Conservation (phyloP, 2,113 vertebrate species). For the Prinia subflava region DNA sequence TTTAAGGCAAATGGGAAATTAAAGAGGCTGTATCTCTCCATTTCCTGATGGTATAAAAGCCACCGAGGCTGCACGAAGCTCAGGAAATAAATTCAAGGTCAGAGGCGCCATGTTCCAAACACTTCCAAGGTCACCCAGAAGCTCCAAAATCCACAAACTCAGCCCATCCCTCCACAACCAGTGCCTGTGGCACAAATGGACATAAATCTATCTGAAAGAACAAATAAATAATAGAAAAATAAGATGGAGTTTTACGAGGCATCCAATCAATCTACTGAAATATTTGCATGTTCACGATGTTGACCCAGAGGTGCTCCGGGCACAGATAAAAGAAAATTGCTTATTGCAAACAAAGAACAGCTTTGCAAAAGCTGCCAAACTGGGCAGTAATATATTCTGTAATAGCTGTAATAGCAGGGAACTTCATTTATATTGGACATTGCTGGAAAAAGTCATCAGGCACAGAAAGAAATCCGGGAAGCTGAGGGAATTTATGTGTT, state of each 20-base stretch:
- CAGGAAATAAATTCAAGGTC: background rate
- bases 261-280: conserved; percentile 15
- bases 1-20: conserved; percentile 10
- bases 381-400: conserved; percentile 25
- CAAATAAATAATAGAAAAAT: background rate
- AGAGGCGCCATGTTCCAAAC: background rate
- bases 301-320: conserved; percentile 22
- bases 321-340: conserved; percentile 38
- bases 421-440: background rate
- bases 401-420: conserved; percentile 29
- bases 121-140: fast-evolving
- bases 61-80: background rate
- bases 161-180: background rate
- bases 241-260: background rate
- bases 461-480: background rate
- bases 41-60: background rate
- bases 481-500: background rate
- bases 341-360: conserved; percentile 12
- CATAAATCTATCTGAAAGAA: background rate
- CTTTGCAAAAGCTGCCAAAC: conserved; percentile 16
- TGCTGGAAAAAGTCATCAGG: background rate
- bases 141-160: background rate
- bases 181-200: background rate
- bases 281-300: conserved; percentile 19
- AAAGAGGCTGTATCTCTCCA: background rate